A percentile compares a stretch with the other conserved stretches of the same genome.
phyloP scores from a whole-genome alignment of 2,888 invertebrate genomes.

The Eupithecia centaureata region DNA sequence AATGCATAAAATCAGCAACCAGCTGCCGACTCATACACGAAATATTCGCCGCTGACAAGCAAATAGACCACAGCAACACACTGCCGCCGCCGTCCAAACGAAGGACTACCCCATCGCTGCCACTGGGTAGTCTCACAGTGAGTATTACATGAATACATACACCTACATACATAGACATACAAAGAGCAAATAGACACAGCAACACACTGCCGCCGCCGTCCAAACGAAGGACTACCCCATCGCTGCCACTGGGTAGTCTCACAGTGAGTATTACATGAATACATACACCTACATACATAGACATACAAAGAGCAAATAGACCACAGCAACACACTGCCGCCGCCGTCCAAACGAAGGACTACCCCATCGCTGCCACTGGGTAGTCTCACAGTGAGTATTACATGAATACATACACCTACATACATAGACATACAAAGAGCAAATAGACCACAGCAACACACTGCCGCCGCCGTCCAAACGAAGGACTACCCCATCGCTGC shows the following conservation, averaged over 20 bases:
- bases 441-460: no score
- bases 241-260: constrained; percentile 60
- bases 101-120: constrained; percentile 62
- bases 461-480: no score
- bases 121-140: constrained; percentile 66
- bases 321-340: no score
- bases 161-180: neutral
- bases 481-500: no score
- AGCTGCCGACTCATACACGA: constrained; percentile 64
- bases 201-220: no score
- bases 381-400: no score
- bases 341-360: no score
- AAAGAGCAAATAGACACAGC: constrained; percentile 39
- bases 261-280: constrained; percentile 55
- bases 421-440: no score
- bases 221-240: constrained; percentile 64
- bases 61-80: constrained; percentile 53
- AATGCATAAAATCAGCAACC: constrained; percentile 82
- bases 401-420: no score
- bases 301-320: constrained; percentile 26
- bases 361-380: no score
- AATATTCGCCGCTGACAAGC: constrained; percentile 56
- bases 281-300: neutral
- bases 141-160: constrained; percentile 32
- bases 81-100: constrained; percentile 67